Conservation (phyloP, 2,888 invertebrate species). For the Lomographa bimaculata region DNA sequence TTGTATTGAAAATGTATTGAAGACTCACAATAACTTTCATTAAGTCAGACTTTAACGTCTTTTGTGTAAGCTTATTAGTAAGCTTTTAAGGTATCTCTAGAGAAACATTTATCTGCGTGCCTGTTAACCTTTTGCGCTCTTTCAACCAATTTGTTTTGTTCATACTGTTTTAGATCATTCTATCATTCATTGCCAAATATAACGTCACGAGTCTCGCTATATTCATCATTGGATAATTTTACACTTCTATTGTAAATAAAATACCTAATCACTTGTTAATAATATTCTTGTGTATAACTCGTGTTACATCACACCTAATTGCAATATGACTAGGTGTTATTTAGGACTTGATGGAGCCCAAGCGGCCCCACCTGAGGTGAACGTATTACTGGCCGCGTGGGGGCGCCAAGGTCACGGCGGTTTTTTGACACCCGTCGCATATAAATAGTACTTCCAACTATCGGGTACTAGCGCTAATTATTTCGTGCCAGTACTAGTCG, state of each 20-base stretch:
- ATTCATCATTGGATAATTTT: too few relatives aligned
- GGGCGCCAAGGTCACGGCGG: constrained; percentile 79
- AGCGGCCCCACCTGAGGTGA: constrained; percentile 80
- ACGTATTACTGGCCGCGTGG: constrained; percentile 75
- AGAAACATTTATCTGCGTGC: neutral
- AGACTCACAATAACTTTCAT: constrained; percentile 24
- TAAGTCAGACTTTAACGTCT: constrained; percentile 11
- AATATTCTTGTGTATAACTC: too few relatives aligned
- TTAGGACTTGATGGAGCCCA: constrained; percentile 49
- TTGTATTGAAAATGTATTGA: constrained; percentile 23
- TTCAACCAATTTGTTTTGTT: constrained; percentile 9
- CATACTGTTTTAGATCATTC: constrained; percentile 2
- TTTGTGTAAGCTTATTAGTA: constrained; percentile 14
- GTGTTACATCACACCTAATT: constrained; percentile 32
- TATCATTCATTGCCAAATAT: constrained; percentile 2
- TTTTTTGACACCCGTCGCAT: constrained; percentile 78
- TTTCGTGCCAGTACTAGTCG: constrained; percentile 55
- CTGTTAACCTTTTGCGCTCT: constrained; percentile 4
- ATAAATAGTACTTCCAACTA: constrained; percentile 68
- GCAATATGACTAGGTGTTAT: constrained; percentile 34
- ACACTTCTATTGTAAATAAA: too few relatives aligned
- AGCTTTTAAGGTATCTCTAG: constrained; percentile 17
- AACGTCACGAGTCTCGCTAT: constrained; percentile 1
- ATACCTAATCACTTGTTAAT: too few relatives aligned
- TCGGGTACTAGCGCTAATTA: constrained; percentile 55